phyloP scores from a whole-genome alignment of 2,797 vertebrate species.

The Enteromius treurensis region DNA sequence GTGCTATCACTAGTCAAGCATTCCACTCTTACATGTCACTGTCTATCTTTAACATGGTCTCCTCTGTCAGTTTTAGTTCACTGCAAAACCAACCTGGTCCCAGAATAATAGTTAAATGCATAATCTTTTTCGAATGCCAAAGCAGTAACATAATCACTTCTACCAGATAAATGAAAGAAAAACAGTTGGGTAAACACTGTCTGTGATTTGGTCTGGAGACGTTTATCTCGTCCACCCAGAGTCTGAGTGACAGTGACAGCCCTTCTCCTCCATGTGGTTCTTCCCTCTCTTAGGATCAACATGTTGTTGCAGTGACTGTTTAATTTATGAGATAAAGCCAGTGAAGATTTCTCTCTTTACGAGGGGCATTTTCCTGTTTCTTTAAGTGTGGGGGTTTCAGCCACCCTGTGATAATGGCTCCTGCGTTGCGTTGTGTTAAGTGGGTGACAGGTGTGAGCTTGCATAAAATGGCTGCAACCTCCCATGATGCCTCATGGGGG shows the following conservation, averaged over 20 bases:
- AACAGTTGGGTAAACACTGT: background rate
- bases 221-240: conserved; percentile 16
- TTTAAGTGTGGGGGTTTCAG: conserved; percentile 25
- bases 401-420: conserved; percentile 35
- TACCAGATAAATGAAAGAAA: conserved; percentile 12
- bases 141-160: background rate
- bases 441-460: conserved; percentile 78
- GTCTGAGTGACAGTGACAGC: conserved; percentile 53
- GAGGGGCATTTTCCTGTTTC: conserved; percentile 22
- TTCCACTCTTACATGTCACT: conserved; percentile 41
- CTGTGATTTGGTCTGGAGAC: conserved; percentile 11
- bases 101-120: background rate
- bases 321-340: conserved; percentile 14
- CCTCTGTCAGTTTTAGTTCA: conserved; percentile 28
- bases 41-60: conserved; percentile 54
- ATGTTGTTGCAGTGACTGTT: background rate
- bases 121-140: background rate
- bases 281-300: background rate
- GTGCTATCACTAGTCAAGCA: conserved; percentile 33
- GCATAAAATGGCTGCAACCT: conserved; percentile 73
- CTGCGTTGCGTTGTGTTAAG: conserved; percentile 54
- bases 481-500: conserved; percentile 67
- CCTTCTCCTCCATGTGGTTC: conserved; percentile 34
- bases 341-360: background rate
- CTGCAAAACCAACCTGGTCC: background rate